Base-by-base conservation (phyloP, 2,888 invertebrate genomes). In the Tineola bisselliella region DNA sequence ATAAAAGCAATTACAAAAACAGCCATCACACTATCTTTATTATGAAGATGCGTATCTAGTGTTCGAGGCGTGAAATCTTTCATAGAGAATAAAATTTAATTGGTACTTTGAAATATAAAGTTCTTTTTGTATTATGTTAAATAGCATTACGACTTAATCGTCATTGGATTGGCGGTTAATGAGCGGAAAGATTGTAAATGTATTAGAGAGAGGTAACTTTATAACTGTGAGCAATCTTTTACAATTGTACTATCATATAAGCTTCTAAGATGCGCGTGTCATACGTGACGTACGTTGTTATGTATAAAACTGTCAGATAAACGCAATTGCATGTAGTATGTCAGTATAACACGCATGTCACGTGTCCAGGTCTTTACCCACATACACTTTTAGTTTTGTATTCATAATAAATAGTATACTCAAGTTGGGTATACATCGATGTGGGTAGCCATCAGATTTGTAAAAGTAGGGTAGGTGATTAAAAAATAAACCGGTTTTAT, bases 101-200 rank as follows among this genome's bases (percentile, higher is more conserved):
- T 83, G 79, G 76, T 76, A 73, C 75, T 75, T 73, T 74, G 73
- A 72, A 44, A 74, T 73, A 58, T 58, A 58, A 25, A 18, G 17
- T 33, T 58, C 30, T 58, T 58, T 56, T 13, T 56, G 30, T 58
- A 15, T 58, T 13, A 33, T 19, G 19, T 58, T 33, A 77, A 79
- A 77, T 78, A 74, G 76, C 70, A 76, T 79, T 81, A 79, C 77
- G 78, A 77, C 80, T 84, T 83, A 83, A 86, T 83, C 76, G 78
- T 72, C 69, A 68, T 66, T 70, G 75, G 75, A 81, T 79, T 80
- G 79, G 73, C 75, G 74, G 77, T 80, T 81, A 84, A 86, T 83
- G 82, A 82, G 81, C 83, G 82, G 77, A 80, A 83, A 83, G 79
- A 75, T 79, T 74, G 76, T 79, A 79, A 79, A 77, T 67, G 71